A percentile compares a stretch with the other conserved stretches of the same genome.
Conservation (phyloP, 2,888 invertebrate species). For the Calephelis perditalis region DNA sequence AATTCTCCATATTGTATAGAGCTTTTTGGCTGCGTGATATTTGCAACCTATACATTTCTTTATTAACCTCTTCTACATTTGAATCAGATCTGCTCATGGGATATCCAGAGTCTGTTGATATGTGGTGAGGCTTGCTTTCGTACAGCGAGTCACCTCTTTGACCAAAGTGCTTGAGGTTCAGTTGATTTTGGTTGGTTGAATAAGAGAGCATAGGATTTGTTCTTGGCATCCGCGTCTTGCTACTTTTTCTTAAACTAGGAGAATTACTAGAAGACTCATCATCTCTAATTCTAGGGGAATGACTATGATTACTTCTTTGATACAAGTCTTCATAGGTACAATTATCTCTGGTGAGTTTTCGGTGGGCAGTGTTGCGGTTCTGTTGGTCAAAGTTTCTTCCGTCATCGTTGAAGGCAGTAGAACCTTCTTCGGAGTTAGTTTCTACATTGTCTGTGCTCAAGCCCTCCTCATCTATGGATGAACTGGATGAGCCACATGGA, state of each 20-base stretch:
- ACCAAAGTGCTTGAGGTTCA: constrained; percentile 70
- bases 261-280: constrained; percentile 71
- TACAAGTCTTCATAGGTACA: constrained; percentile 67
- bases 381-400: constrained; percentile 68
- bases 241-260: constrained; percentile 71
- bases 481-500: constrained; percentile 76
- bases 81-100: constrained; percentile 72
- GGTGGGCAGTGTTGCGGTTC: constrained; percentile 71
- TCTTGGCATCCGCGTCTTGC: constrained; percentile 75
- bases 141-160: constrained; percentile 66
- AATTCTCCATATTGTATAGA: constrained; percentile 66
- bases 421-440: constrained; percentile 74
- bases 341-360: constrained; percentile 73
- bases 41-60: constrained; percentile 73
- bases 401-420: constrained; percentile 71
- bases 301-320: constrained; percentile 61
- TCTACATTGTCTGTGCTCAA: constrained; percentile 76
- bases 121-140: constrained; percentile 69
- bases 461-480: constrained; percentile 76
- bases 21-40: constrained; percentile 73
- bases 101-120: constrained; percentile 65
- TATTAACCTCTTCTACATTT: constrained; percentile 73
- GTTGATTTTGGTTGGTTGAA: constrained; percentile 66
- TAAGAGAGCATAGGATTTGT: constrained; percentile 79
- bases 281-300: constrained; percentile 61